A percentile compares a stretch with the other conserved stretches of the same genome.
These are phyloP conservation scores for Eudyptes chrysolophus DNA, from an alignment of 2,113 vertebrate genomes.

Conservation along the genomic window DNA sequence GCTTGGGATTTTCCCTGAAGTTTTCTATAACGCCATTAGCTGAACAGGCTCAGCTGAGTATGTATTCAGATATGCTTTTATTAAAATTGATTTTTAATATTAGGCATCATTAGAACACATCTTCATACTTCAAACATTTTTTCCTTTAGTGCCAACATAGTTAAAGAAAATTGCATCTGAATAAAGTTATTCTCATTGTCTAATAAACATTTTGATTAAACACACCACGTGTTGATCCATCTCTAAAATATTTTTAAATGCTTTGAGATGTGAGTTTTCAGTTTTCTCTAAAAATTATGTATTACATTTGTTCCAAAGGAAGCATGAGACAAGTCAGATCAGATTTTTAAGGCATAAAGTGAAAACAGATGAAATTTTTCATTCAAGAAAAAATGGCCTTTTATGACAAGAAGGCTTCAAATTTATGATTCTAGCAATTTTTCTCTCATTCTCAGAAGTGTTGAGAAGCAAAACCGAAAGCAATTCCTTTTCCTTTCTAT, in stretches of 20 bases:
- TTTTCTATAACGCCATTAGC: background rate
- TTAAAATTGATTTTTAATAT: background rate
- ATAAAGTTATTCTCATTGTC: background rate
- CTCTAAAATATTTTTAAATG: background rate
- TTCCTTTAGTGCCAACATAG: background rate
- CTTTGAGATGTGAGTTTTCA: background rate
- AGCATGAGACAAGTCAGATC: background rate
- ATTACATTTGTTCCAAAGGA: background rate
- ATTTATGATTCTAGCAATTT: accelerated
- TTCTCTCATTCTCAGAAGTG: background rate
- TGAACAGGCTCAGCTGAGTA: background rate
- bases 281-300: background rate
- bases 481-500: background rate
- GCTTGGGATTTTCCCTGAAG: background rate
- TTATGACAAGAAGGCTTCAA: background rate
- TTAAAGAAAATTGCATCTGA: background rate
- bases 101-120: background rate
- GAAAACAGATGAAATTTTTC: background rate
- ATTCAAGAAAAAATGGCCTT: background rate
- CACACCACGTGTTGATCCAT: background rate
- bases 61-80: accelerated
- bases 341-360: background rate
- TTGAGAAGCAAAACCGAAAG: background rate
- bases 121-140: background rate
- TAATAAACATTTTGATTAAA: background rate